Evolutionary conservation across 2,797 vertebrate species (phyloP).

Genomic region (Cryptoprocta ferox): DNA sequence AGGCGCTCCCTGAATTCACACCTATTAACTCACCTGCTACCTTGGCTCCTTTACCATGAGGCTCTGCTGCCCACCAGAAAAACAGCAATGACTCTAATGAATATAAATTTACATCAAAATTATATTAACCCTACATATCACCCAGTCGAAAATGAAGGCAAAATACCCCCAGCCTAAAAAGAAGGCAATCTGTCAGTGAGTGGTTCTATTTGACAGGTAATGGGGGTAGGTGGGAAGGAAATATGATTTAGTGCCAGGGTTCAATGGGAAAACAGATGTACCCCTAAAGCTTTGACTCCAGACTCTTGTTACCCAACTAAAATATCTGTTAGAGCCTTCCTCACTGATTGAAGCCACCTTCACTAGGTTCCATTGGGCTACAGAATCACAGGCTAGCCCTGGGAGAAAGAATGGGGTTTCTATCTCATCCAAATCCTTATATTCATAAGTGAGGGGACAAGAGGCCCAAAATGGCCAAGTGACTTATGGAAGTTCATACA

Average conservation of each 20-base stretch:
- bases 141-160: background rate
- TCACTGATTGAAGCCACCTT: background rate
- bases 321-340: background rate
- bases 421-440: background rate
- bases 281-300: background rate
- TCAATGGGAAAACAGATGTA: background rate
- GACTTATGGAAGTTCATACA: background rate
- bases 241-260: background rate
- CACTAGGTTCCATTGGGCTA: too few relatives aligned
- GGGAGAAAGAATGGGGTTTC: background rate
- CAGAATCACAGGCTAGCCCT: background rate
- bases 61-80: background rate
- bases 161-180: background rate
- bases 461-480: background rate
- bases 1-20: too few relatives aligned
- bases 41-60: background rate
- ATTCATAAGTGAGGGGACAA: background rate
- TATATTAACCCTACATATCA: background rate
- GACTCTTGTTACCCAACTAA: background rate
- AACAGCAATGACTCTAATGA: background rate
- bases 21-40: background rate
- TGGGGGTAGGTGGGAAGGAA: rapidly evolving
- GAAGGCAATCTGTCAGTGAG: background rate
- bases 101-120: background rate
- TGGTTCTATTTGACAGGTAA: background rate